phyloP scores from a whole-genome alignment of 1,140 invertebrate species.

The Phenacoccus solenopsis region DNA sequence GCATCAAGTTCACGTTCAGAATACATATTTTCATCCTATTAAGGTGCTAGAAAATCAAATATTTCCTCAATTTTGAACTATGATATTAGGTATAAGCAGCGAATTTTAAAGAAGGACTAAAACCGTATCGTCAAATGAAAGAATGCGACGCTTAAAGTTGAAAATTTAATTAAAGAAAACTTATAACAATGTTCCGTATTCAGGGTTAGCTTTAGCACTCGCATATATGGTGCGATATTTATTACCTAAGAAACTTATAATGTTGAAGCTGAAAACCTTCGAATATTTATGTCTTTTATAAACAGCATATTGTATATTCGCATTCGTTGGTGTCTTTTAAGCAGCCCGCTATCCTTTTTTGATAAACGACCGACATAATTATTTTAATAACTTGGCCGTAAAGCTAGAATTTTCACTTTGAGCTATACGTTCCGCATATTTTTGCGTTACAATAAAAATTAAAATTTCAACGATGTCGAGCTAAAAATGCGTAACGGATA shows the following conservation, averaged over 20 bases:
- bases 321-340: constrained; percentile 1
- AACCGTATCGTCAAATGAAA: too few species aligned
- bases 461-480: too few species aligned
- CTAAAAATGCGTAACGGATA: too few species aligned
- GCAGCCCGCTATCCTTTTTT: not conserved
- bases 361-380: constrained; percentile 1
- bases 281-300: constrained; percentile 3
- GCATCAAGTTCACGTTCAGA: too few species aligned
- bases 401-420: constrained; percentile 2
- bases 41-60: too few species aligned
- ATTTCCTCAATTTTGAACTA: too few species aligned
- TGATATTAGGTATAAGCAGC: too few species aligned
- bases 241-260: constrained; percentile 3
- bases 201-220: not conserved
- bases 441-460: too few species aligned
- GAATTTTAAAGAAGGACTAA: too few species aligned
- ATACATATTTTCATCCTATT: too few species aligned
- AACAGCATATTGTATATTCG: not conserved
- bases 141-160: constrained; percentile 1
- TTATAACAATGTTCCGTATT: not conserved
- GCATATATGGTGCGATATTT: not conserved
- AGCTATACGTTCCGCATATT: too few species aligned
- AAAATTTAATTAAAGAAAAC: constrained; percentile 4
- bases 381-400: not conserved
- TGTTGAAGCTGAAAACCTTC: not conserved